Base-by-base conservation (phyloP, 92 coral and sea anemone species). In the Parazoanthus swiftii region DNA sequence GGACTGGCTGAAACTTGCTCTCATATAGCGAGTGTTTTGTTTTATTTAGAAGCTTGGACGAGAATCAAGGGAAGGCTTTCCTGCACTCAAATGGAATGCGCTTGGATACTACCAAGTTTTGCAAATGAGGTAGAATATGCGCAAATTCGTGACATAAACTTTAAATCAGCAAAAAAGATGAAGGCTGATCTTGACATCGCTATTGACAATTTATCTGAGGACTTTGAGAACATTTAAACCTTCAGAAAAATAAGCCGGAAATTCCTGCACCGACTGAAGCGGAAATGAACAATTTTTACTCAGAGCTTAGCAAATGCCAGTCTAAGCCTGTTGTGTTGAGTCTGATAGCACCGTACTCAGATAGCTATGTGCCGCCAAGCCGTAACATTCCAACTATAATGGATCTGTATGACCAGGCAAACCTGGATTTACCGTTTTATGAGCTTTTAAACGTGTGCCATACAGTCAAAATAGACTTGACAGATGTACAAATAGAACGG, bases 281-380 rank as follows among this genome's bases (percentile, higher is more conserved):
- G 86, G 92, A 93, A 80, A 66, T 92, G 93, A 81, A 86, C 11
- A 36, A 56, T 0, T 86, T 92, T 68, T 89, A 90, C 43, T 56
- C 84, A 16, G 66, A 91, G 3, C 90, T 94, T 11, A 92, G 83
- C 77, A 81, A 91, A 43, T 77, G 93, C 25, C 86, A 89, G 51
- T 43, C 78, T 63, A 94, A 94, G 81, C 94, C 94, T 42, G 91
- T 92, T 23, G 95, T 85, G 72, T 82, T 94, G 82, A 92, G 97
- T 74, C 48, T 92, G 84, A 82, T 93, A 29, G 79, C 88, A 25
- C 91, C 88, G 44, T 85, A 89, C 58, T 88, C 92, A 26, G 76
- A 91, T 38, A 91, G 86, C 51, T 93, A 81, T 75, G 89, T 93
- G 39, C 67, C 89, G 72, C 80, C 80, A 21, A 93, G 93, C 70